Conservation (phyloP, 1,140 invertebrate species). For the Dryas iulia region DNA sequence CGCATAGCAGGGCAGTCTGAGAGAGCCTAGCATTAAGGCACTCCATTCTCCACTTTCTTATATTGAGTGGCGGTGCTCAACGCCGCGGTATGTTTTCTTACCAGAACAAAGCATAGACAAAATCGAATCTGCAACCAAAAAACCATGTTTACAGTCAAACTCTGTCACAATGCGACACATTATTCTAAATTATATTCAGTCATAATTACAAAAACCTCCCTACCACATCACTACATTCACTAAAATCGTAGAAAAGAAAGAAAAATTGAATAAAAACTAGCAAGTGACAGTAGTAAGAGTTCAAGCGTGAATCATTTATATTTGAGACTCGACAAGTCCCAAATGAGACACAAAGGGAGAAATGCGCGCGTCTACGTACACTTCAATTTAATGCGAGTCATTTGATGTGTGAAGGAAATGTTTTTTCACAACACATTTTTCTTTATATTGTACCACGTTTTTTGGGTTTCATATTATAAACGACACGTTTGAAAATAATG, state of each 20-base stretch:
- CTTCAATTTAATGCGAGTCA: slow-evolving; percentile 15
- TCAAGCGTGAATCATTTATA: slow-evolving; percentile 5
- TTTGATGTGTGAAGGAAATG: slow-evolving; percentile 4
- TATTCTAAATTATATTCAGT: too few species aligned
- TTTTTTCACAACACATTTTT: not conserved
- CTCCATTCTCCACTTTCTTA: too few species aligned
- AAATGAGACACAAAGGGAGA: not conserved
- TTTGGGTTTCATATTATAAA: not conserved
- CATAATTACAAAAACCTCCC: too few species aligned
- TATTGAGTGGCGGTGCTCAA: too few species aligned
- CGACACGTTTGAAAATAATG: not conserved
- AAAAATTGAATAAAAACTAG: slow-evolving; percentile 1
- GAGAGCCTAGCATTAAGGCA: too few species aligned
- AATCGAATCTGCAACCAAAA: too few species aligned
- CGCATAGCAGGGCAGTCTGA: too few species aligned
- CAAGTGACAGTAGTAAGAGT: not conserved
- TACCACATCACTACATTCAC: not conserved
- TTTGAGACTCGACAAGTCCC: not conserved
- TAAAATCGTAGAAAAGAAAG: not conserved
- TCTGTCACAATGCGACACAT: too few species aligned
- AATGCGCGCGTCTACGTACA: slow-evolving; percentile 7
- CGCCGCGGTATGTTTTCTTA: too few species aligned
- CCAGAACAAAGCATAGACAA: too few species aligned
- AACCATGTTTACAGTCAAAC: too few species aligned
- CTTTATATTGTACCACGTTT: not conserved